Percentiles rank a stretch among this genome's conserved stretches.
Evolutionary conservation across 2,888 invertebrate genomes (phyloP).

Genomic region (Cylloceria caligata): DNA sequence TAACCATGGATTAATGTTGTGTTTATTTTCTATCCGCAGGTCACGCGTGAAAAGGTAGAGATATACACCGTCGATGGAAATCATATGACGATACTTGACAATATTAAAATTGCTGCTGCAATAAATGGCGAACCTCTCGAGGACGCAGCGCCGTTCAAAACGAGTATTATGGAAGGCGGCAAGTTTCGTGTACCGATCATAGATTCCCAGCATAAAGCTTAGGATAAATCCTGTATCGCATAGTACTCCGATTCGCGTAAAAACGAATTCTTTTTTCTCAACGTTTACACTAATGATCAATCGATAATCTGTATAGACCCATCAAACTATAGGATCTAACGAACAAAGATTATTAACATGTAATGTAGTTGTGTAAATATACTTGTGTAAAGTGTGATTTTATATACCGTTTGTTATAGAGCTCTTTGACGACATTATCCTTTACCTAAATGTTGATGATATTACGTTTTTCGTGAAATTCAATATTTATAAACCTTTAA

Average conservation of each 20-base stretch:
- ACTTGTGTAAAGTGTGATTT: constrained; percentile 18
- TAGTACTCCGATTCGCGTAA: not conserved
- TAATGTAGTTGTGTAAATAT: constrained; percentile 29
- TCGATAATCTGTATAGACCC: too few relatives aligned
- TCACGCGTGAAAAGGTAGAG: constrained; percentile 86
- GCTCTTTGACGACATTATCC: not conserved
- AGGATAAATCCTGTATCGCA: constrained; percentile 20
- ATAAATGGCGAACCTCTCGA: constrained; percentile 80
- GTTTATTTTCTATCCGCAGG: constrained; percentile 72
- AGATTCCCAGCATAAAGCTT: constrained; percentile 59
- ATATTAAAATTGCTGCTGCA: constrained; percentile 86
- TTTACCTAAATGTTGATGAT: not conserved
- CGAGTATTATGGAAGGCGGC: constrained; percentile 74
- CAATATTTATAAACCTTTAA: too few relatives aligned
- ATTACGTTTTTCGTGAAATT: not conserved
- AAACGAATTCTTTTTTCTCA: not conserved
- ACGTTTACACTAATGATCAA: too few relatives aligned
- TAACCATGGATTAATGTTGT: not conserved
- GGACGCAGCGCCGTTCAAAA: constrained; percentile 76
- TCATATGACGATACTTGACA: constrained; percentile 90
- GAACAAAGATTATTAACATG: constrained; percentile 16
- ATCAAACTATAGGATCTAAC: too few relatives aligned
- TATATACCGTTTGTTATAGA: constrained; percentile 2
- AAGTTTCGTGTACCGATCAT: constrained; percentile 69
- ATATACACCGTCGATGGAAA: constrained; percentile 90